Evolutionary conservation across 53 echinoderm and acorn worm species (phyloP), one percentile per base, ranked within the genome.

Genomic region (Paracentrotus lividus): DNA sequence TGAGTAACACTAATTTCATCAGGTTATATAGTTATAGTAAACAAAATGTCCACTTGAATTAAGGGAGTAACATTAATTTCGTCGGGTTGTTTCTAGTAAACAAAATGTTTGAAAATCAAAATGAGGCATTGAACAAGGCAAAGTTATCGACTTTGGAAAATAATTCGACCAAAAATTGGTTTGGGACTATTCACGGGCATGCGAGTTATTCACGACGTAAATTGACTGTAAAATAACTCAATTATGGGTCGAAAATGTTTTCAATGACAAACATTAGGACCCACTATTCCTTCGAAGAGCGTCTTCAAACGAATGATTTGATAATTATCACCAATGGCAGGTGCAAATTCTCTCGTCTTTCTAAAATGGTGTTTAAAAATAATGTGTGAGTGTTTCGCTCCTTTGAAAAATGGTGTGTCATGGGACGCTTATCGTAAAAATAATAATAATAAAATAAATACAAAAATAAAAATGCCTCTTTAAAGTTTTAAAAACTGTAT

Each of bases 141-240:
- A 81, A 45, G 44, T 26, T 81, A 47, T 45, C 81, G 81, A 81
- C 49, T 81, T 81, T 45, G 44, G 45, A 47, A 81, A 81, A 44
- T 81, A 81, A 81, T n/a, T 43, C 81, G 45, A 81, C 24, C 81
- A 81, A 76, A 23, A 26, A 81, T 43, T 81, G 81, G n/a, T 47
- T 81, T 8, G 81, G 81, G 81, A 81, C 44, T 81, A 81, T 23
- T 10, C 10, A 23, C n/a, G 5, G 21, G 45, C n/a, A 81, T 72
- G 20, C 81, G 8, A 47, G 81, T 34, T 86, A 86, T 86, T 86
- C 86, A 86, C 55, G 56, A 53, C 33, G 86, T 53, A 86, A 86
- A 86, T 86, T 86, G 86, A 53, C 86, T 86, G 55, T 86, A 86
- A 86, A 86, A 86, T 86, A 86, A 81, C 32, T 56, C 36, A 55